phyloP scores from a whole-genome alignment of 2,113 vertebrate species.

The Trematocara marginatum region DNA sequence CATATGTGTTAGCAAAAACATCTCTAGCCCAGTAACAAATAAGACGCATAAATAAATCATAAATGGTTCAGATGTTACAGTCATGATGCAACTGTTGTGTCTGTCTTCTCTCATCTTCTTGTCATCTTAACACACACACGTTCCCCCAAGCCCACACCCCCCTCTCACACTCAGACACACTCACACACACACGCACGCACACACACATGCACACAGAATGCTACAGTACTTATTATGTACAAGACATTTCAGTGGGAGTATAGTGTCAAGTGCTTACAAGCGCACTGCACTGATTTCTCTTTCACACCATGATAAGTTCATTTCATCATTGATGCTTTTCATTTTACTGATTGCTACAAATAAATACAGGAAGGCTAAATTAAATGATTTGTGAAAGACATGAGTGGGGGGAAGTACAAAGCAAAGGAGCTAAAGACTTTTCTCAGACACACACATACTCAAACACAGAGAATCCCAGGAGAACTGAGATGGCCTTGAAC shows the following conservation, averaged over 20 bases:
- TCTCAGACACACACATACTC: neutral
- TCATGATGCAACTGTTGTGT: conserved; percentile 70
- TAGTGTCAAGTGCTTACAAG: conserved; percentile 51
- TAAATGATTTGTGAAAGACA: conserved; percentile 12
- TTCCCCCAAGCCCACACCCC: neutral
- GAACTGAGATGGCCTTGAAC: conserved; percentile 44
- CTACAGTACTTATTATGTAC: conserved; percentile 33
- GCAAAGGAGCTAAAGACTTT: neutral
- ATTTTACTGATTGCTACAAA: conserved; percentile 43
- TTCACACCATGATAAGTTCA: conserved; percentile 36
- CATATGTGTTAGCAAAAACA: conserved; percentile 41
- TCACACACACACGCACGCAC: neutral
- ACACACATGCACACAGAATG: neutral
- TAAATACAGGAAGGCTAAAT: conserved; percentile 16
- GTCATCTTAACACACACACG: conserved; percentile 23
- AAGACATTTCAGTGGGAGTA: conserved; percentile 51
- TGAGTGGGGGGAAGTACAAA: neutral
- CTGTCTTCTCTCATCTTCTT: conserved; percentile 66
- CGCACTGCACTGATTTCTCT: conserved; percentile 10
- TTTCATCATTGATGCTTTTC: conserved; percentile 55
- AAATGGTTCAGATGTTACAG: conserved; percentile 61
- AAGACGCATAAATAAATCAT: conserved; percentile 65
- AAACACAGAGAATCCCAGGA: conserved; percentile 17
- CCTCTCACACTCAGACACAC: conserved; percentile 1
- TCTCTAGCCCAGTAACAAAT: conserved; percentile 49